Conservation (phyloP, 1,140 invertebrate species). For the Lepidostoma basale region DNA sequence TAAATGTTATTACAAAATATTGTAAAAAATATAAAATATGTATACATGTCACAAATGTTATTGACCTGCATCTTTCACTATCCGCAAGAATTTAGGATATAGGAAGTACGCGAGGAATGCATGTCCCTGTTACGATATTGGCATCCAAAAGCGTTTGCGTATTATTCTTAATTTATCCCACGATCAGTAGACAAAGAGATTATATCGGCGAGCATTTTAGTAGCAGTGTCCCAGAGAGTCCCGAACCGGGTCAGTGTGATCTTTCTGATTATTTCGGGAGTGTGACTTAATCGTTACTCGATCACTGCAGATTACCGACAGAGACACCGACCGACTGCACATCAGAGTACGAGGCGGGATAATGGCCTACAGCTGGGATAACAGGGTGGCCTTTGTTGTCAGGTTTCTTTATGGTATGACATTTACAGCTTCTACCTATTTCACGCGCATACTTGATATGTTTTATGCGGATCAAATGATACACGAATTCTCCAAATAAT, state of each 20-base stretch:
- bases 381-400: conserved; percentile 79
- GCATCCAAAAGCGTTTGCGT: conserved; percentile 31
- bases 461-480: too few species aligned
- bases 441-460: too few species aligned
- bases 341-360: neutral
- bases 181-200: conserved; percentile 5
- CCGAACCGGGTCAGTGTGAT: conserved; percentile 14
- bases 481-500: too few species aligned
- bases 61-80: neutral
- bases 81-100: neutral
- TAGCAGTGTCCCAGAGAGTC: conserved; percentile 22
- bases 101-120: conserved; percentile 5
- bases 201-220: conserved; percentile 5
- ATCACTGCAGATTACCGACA: neutral
- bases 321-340: neutral
- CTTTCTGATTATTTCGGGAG: conserved; percentile 13
- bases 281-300: neutral
- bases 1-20: too few species aligned
- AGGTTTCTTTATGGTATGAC: conserved; percentile 78
- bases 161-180: conserved; percentile 28
- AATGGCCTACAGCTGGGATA: conserved; percentile 81
- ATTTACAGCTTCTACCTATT: too few species aligned
- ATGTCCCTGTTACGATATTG: conserved; percentile 22
- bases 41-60: too few species aligned
- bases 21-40: too few species aligned